Evolutionary conservation across 2,888 invertebrate species (phyloP).

Genomic region (Pyrochroa serraticornis): DNA sequence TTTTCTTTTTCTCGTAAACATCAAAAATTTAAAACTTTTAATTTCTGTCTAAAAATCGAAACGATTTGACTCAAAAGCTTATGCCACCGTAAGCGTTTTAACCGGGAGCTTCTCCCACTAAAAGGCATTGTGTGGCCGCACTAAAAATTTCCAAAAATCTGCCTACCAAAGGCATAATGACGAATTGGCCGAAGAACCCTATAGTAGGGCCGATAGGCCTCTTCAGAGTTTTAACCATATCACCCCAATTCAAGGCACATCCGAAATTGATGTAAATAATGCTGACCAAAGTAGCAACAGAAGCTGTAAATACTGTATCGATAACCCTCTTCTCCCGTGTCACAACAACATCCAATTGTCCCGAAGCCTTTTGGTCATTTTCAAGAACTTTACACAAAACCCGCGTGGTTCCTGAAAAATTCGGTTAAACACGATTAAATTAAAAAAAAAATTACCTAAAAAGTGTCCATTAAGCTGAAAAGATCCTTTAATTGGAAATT

Average conservation of each 20-base stretch:
- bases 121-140: too few relatives aligned
- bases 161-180: constrained; percentile 85
- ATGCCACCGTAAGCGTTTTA: too few relatives aligned
- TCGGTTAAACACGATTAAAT: not conserved
- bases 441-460: constrained; percentile 45
- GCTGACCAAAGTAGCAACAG: constrained; percentile 77
- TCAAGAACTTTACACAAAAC: constrained; percentile 39
- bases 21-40: too few relatives aligned
- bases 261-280: constrained; percentile 91
- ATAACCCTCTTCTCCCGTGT: constrained; percentile 63
- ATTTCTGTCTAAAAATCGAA: too few relatives aligned
- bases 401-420: constrained; percentile 45
- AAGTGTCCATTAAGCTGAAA: constrained; percentile 53
- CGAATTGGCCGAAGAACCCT: constrained; percentile 79
- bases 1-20: too few relatives aligned
- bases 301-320: constrained; percentile 75
- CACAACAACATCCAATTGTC: constrained; percentile 43
- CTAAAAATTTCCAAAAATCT: too few relatives aligned
- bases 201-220: constrained; percentile 80
- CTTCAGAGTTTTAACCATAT: constrained; percentile 68
- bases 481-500: constrained; percentile 32
- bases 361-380: constrained; percentile 22
- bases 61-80: too few relatives aligned
- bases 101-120: too few relatives aligned
- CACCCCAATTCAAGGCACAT: constrained; percentile 80